Base-by-base conservation (phyloP, 2,888 invertebrate species). In the Agriopis aurantiaria region DNA sequence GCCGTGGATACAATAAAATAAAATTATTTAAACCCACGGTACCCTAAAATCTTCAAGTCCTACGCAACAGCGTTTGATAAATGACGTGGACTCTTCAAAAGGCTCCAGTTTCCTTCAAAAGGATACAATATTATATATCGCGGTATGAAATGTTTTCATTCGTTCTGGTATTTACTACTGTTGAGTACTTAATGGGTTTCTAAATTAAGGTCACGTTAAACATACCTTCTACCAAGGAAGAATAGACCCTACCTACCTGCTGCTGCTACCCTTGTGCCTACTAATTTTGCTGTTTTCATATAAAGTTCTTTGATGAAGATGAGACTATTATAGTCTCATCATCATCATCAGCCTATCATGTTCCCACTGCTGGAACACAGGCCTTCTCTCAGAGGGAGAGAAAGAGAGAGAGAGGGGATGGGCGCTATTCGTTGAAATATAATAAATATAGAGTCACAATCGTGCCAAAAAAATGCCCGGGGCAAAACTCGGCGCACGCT, bases 11-110 rank as follows among this genome's bases (percentile, higher is more conserved):
- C 33, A 33, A 5, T 33, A 33, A 33, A 33, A 33, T 1, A 33
- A 3, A 33, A 1, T 23, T 23, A 1, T 23, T 23, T 23, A 1
- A 23, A 1, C 11, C 45, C 48, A 43, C 60, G 69, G 61, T 41
- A 40, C 68, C 70, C 74, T 65, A 77, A 78, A 75, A 71, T 71
- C 60, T 76, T 68, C 8, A 71, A 77, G 69, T 68, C 67, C 65
- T 33, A 62, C 57, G 69, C 61, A 70, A 71, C 75, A 61, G 57
- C 73, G 60, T 70, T 75, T 79, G 81, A 81, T 80, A 73, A 81
- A 81, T 79, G 77, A 78, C 71, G 68, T 33, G n/a, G 33, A 40
- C 45, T 46, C 12, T 55, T 43, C 58, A 49, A 53, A 57, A 62
- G 65, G 65, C 61, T 41, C 58, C 56, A 52, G 68, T 58, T 58